A percentile compares a stretch with the other conserved stretches of the same genome.
Conservation (phyloP, 2,797 vertebrate species). For the Takifugu rubripes region DNA sequence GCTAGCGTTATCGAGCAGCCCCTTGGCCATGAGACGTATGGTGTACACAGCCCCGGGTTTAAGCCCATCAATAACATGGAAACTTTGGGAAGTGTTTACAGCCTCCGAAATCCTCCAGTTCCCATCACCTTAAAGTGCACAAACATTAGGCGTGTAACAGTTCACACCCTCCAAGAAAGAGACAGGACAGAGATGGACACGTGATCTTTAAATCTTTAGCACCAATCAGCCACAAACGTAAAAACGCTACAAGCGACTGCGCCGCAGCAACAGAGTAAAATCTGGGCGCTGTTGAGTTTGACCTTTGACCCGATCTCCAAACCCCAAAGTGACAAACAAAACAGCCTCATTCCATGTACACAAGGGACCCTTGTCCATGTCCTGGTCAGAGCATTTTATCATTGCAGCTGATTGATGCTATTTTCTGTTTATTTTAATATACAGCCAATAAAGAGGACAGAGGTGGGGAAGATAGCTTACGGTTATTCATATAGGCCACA, state of each 20-base stretch:
- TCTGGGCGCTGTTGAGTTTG: too few species aligned
- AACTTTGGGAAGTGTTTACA: slow-evolving; percentile 84
- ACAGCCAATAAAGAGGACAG: slow-evolving; percentile 23
- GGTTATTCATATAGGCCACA: slow-evolving; percentile 79
- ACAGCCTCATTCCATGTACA: background rate
- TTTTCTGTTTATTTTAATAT: background rate
- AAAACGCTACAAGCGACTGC: too few species aligned
- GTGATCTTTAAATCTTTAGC: too few species aligned
- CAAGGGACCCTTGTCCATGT: background rate
- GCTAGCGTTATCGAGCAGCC: slow-evolving; percentile 87
- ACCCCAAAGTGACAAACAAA: too few species aligned
- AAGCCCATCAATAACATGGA: slow-evolving; percentile 84
- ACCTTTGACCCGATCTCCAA: too few species aligned
- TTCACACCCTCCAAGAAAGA: slow-evolving; percentile 1
- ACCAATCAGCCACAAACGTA: too few species aligned
- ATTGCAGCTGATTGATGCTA: slow-evolving; percentile 1
- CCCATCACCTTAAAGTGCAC: slow-evolving; percentile 82
- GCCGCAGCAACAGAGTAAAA: too few species aligned
- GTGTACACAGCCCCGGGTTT: slow-evolving; percentile 84
- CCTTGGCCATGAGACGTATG: slow-evolving; percentile 87
- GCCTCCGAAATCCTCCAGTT: slow-evolving; percentile 83
- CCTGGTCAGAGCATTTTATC: background rate
- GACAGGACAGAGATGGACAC: background rate
- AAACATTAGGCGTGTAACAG: slow-evolving; percentile 40
- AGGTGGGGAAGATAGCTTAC: slow-evolving; percentile 70